Conservation (phyloP, 2,888 invertebrate genomes). For the Galeopsomyia nigrocyanea region DNA sequence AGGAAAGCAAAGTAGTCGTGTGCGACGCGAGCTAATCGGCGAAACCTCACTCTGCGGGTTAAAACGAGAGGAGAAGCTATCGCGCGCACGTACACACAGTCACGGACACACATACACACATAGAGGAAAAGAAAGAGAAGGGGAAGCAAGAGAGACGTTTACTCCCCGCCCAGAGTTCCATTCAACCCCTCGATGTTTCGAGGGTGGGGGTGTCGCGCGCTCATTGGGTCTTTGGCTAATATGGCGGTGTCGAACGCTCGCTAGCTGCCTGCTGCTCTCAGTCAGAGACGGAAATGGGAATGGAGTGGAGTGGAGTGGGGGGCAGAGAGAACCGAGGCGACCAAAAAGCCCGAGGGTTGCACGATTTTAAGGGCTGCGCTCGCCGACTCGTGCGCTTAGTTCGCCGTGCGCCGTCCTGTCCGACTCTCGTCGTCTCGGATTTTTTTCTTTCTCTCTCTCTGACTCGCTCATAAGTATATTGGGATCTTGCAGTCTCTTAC, state of each 20-base stretch:
- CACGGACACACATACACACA: constrained; percentile 21
- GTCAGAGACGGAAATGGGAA: not conserved
- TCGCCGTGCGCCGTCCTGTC: constrained; percentile 70
- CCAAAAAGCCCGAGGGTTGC: constrained; percentile 43
- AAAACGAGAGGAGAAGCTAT: constrained; percentile 40
- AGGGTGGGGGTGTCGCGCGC: constrained; percentile 62
- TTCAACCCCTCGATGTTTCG: constrained; percentile 60
- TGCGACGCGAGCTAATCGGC: constrained; percentile 40
- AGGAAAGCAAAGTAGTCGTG: constrained; percentile 2
- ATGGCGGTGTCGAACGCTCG: constrained; percentile 63
- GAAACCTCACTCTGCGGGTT: constrained; percentile 50
- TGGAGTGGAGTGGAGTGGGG: not conserved
- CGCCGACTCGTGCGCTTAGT: constrained; percentile 66
- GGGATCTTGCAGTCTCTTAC: not conserved
- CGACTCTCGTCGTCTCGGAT: constrained; percentile 29
- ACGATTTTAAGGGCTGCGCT: constrained; percentile 66
- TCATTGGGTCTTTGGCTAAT: constrained; percentile 71
- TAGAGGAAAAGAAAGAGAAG: constrained; percentile 15
- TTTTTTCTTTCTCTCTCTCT: constrained; percentile 7
- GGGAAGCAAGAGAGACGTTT: constrained; percentile 53
- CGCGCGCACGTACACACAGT: too few relatives aligned
- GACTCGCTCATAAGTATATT: constrained; percentile 4
- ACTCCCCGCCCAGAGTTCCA: constrained; percentile 67
- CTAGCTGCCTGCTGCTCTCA: not conserved
- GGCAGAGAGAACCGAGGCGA: constrained; percentile 48